These are phyloP conservation scores for Trissolcus japonicus DNA, from an alignment of 2,888 invertebrate genomes.

Conservation along the genomic window DNA sequence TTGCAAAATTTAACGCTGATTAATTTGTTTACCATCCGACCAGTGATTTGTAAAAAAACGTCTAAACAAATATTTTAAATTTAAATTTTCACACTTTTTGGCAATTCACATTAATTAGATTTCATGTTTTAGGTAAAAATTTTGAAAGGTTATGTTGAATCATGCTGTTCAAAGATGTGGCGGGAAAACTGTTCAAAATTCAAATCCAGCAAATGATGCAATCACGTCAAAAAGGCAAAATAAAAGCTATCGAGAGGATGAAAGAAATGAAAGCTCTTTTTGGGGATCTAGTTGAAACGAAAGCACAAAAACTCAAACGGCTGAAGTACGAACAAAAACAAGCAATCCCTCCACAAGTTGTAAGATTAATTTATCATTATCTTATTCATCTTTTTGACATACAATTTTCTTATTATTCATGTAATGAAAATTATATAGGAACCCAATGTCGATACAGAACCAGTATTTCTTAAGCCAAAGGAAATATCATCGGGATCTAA, in stretches of 20 bases:
- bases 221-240: background rate
- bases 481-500: too few relatives aligned
- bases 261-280: constrained; percentile 78
- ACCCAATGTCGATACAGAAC: too few relatives aligned
- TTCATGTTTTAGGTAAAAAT: background rate
- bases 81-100: too few relatives aligned
- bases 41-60: too few relatives aligned
- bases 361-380: background rate
- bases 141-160: constrained; percentile 15
- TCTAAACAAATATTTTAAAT: too few relatives aligned
- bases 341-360: constrained; percentile 5
- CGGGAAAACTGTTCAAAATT: constrained; percentile 24
- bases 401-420: too few relatives aligned
- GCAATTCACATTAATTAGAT: background rate
- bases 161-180: constrained; percentile 16
- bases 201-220: constrained; percentile 1
- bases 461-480: too few relatives aligned
- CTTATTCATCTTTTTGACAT: too few relatives aligned
- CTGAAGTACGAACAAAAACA: constrained; percentile 60
- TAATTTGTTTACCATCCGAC: too few relatives aligned
- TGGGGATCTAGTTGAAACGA: constrained; percentile 78
- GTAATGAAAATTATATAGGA: too few relatives aligned
- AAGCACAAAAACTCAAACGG: constrained; percentile 75
- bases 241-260: constrained; percentile 1
- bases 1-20: too few relatives aligned